Evolutionary conservation across 2,113 vertebrate genomes (phyloP).

Genomic region (Hiodon alosoides): DNA sequence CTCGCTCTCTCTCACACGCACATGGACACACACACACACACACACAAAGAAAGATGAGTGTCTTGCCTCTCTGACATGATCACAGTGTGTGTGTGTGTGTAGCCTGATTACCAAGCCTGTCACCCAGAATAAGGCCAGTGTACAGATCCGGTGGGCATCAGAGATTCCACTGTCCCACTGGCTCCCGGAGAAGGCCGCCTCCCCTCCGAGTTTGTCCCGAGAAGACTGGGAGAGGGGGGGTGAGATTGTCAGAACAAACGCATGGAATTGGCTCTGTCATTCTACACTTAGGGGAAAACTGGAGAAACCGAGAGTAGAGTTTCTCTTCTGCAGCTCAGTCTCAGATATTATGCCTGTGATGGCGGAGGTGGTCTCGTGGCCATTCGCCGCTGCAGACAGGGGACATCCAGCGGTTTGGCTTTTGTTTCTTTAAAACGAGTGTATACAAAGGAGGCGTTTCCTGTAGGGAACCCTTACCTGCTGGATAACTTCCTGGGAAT

Average conservation of each 20-base stretch:
- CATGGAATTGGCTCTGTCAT: neutral
- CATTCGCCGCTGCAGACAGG: too few relatives aligned
- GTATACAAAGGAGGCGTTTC: conserved; percentile 11
- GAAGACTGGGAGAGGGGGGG: neutral
- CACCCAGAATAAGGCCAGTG: conserved; percentile 34
- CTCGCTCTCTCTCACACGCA: neutral
- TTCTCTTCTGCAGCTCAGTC: too few relatives aligned
- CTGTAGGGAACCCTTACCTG: conserved; percentile 27
- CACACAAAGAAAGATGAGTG: neutral
- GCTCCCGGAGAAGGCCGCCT: neutral
- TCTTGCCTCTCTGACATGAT: neutral
- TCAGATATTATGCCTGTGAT: too few relatives aligned
- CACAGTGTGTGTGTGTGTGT: conserved; percentile 43
- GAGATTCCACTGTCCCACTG: neutral
- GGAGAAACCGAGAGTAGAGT: too few relatives aligned
- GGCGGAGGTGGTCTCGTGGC: too few relatives aligned
- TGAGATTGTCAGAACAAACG: too few relatives aligned
- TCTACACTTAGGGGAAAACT: neutral
- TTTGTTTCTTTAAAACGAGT: conserved; percentile 12
- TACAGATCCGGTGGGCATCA: conserved; percentile 43
- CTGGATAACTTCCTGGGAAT: conserved; percentile 37
- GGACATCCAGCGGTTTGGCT: neutral
- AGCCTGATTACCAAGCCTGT: conserved; percentile 49
- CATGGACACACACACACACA: conserved; percentile 4
- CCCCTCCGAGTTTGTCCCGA: neutral